Percentiles rank a stretch among this genome's conserved stretches.
Evolutionary conservation across 2,113 vertebrate species (phyloP).

Genomic region (Pheucticus melanocephalus): DNA sequence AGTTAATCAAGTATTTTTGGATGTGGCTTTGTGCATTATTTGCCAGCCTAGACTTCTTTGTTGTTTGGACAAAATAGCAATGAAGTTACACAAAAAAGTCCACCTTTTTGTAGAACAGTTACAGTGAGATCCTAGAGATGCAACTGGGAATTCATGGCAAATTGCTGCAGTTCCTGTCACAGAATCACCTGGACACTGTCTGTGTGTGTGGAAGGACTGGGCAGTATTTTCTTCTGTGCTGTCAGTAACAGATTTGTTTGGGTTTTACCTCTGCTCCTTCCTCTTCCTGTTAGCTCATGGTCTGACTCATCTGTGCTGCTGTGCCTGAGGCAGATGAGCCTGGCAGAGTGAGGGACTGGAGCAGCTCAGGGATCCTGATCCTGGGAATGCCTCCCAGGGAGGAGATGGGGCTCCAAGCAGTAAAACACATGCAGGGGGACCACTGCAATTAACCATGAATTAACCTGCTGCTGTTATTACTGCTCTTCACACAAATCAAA

Average conservation of each 20-base stretch:
- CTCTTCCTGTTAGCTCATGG: neutral
- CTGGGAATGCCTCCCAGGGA: neutral
- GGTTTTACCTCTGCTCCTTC: slow-evolving; percentile 22
- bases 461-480: neutral
- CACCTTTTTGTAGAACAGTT: neutral
- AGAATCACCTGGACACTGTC: neutral
- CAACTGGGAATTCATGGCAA: neutral
- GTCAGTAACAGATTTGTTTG: neutral
- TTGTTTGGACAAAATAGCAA: neutral
- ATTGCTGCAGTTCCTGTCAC: neutral
- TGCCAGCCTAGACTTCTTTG: neutral
- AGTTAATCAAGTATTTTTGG: neutral
- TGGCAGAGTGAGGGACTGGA: neutral
- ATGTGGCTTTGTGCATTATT: neutral
- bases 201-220: neutral
- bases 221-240: neutral
- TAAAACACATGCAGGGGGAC: neutral
- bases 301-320: slow-evolving; percentile 4
- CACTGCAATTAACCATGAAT: neutral
- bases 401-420: neutral
- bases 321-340: neutral
- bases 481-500: neutral
- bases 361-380: neutral
- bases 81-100: neutral
- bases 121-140: neutral